Conservation (phyloP, 2,888 invertebrate species). For the Pseudeuparius sepicola region DNA sequence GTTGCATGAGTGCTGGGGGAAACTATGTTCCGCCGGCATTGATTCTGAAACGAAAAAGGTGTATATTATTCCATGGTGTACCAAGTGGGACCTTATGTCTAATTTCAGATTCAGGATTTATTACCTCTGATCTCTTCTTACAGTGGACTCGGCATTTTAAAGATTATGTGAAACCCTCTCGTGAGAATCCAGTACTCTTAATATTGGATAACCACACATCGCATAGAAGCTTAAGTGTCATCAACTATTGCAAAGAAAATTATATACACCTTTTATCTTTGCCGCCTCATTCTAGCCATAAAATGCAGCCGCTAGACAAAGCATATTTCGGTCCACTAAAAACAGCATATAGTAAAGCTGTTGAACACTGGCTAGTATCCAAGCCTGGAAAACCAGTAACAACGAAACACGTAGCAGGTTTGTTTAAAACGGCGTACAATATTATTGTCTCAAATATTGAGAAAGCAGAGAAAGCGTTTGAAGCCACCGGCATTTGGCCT, state of each 20-base stretch:
- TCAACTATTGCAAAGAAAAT: conserved; percentile 4
- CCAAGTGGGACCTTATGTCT: conserved; percentile 1
- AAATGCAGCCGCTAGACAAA: conserved; percentile 1
- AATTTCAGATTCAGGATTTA: conserved; percentile 7
- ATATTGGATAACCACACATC: conserved; percentile 7
- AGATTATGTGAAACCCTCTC: not conserved
- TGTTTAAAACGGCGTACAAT: conserved; percentile 7
- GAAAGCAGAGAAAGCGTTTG: conserved; percentile 8
- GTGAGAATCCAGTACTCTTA: conserved; percentile 3
- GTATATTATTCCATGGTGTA: conserved; percentile 1
- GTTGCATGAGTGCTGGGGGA: not conserved
- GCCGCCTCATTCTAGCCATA: not conserved
- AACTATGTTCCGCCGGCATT: not conserved
- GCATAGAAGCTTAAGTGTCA: too few relatives aligned
- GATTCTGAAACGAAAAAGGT: not conserved
- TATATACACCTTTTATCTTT: not conserved
- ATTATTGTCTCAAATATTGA: conserved; percentile 4
- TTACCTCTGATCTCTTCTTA: conserved; percentile 6
- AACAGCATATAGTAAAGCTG: conserved; percentile 5
- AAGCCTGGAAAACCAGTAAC: conserved; percentile 7
- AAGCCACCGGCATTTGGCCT: conserved; percentile 7
- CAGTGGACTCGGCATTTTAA: conserved; percentile 5
- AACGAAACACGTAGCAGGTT: conserved; percentile 6
- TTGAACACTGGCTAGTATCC: conserved; percentile 5
- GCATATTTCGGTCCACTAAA: conserved; percentile 8